phyloP scores from a whole-genome alignment of 92 coral and sea anemone genomes.

The Porites evermanni region DNA sequence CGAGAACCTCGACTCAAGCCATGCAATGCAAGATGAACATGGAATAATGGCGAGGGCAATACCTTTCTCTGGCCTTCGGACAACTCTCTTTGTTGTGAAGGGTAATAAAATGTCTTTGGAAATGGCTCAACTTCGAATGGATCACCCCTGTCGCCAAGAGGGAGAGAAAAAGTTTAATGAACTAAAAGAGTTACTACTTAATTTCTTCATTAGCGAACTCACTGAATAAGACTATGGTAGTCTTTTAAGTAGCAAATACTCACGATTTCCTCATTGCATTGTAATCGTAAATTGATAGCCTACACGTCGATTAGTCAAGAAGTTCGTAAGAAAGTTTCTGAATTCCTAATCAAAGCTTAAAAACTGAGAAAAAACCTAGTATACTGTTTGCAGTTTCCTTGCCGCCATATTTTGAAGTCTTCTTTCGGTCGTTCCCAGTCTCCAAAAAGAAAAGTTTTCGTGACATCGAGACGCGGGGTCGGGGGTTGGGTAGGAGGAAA shows the following conservation, averaged over 20 bases:
- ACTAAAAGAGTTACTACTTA: too few relatives aligned
- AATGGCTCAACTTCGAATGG: constrained; percentile 93
- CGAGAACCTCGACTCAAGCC: background rate
- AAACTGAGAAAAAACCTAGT: background rate
- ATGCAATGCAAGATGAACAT: background rate
- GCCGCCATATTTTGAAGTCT: too few relatives aligned
- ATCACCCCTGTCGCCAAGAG: constrained; percentile 62
- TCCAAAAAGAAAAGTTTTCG: too few relatives aligned
- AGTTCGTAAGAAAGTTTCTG: background rate
- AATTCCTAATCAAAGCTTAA: background rate
- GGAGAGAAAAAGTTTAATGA: too few relatives aligned
- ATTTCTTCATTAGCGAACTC: too few relatives aligned
- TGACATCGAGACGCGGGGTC: too few relatives aligned
- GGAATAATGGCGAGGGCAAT: background rate
- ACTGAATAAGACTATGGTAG: too few relatives aligned
- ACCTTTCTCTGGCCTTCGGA: constrained; percentile 81
- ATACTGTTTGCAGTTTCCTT: too few relatives aligned
- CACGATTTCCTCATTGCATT: constrained; percentile 39
- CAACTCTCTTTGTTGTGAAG: constrained; percentile 80
- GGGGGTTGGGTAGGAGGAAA: too few relatives aligned
- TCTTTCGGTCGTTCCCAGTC: background rate
- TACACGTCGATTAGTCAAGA: too few relatives aligned
- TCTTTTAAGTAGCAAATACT: background rate
- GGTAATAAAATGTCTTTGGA: constrained; percentile 92
- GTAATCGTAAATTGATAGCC: too few relatives aligned